Conservation (phyloP, 1,140 invertebrate species). For the Geopemphigus sp. region DNA sequence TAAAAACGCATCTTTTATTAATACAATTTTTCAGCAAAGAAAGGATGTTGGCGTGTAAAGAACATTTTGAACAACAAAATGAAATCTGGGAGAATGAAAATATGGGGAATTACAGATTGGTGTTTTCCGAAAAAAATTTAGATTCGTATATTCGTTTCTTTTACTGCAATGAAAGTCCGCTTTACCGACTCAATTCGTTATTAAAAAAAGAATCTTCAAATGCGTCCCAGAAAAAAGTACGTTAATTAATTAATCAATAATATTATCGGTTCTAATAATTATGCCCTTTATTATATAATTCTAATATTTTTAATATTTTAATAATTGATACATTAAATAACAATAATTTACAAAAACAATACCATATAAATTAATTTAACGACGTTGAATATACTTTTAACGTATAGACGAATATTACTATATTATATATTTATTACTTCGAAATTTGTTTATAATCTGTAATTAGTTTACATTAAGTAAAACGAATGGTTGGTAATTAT, state of each 20-base stretch:
- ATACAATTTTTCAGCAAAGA: constrained; percentile 4
- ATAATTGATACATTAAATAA: too few species aligned
- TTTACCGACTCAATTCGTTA: constrained; percentile 61
- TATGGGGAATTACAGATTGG: constrained; percentile 70
- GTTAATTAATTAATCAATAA: background rate
- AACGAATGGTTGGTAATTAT: too few species aligned
- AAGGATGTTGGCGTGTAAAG: background rate
- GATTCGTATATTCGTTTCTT: constrained; percentile 71
- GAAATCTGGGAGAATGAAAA: constrained; percentile 74
- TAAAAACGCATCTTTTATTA: background rate
- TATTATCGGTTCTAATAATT: background rate
- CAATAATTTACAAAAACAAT: too few species aligned
- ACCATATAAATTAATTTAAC: too few species aligned
- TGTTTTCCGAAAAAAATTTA: constrained; percentile 58
- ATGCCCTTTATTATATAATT: too few species aligned
- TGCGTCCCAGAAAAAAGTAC: background rate
- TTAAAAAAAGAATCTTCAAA: background rate
- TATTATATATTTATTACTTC: too few species aligned
- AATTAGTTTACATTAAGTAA: too few species aligned
- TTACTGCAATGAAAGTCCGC: constrained; percentile 67
- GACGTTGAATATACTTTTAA: too few species aligned
- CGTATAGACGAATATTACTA: too few species aligned
- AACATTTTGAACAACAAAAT: constrained; percentile 56
- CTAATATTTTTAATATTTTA: too few species aligned
- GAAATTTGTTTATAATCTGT: too few species aligned